These are phyloP conservation scores for Coregonus sp. DNA, from an alignment of 2,797 vertebrate species.

Conservation along the genomic window DNA sequence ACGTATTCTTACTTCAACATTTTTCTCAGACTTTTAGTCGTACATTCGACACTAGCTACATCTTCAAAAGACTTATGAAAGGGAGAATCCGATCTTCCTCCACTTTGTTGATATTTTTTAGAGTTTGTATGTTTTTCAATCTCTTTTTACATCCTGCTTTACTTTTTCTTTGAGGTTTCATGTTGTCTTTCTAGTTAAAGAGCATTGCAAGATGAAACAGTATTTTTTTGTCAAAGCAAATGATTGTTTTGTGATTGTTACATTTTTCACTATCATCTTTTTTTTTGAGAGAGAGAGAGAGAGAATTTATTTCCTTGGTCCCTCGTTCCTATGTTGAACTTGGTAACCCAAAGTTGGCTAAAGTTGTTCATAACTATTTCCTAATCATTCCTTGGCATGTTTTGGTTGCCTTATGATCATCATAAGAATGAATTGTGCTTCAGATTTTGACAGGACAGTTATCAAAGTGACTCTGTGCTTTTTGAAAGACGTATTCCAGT, in stretches of 20 bases:
- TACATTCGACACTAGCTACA: constrained; percentile 33
- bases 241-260: constrained; percentile 19
- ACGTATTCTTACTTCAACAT: constrained; percentile 14
- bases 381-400: constrained; percentile 22
- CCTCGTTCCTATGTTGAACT: constrained; percentile 25
- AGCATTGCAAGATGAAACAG: constrained; percentile 13
- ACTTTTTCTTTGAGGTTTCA: constrained; percentile 35
- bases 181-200: constrained; percentile 53
- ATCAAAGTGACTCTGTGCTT: constrained; percentile 44
- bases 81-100: constrained; percentile 29
- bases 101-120: neutral
- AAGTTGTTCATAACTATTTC: constrained; percentile 33
- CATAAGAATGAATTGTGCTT: constrained; percentile 43
- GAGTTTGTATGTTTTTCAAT: constrained; percentile 28
- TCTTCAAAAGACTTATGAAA: constrained; percentile 28
- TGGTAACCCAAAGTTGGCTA: neutral
- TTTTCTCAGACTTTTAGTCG: neutral
- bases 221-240: constrained; percentile 30
- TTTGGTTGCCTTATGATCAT: constrained; percentile 60
- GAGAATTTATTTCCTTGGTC: constrained; percentile 1
- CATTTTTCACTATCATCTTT: constrained; percentile 31
- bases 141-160: constrained; percentile 41
- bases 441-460: constrained; percentile 64
- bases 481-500: constrained; percentile 39
- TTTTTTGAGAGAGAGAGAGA: constrained; percentile 2